A percentile compares a stretch with the other conserved stretches of the same genome.
Conservation (phyloP, 2,113 vertebrate species). For the Bubo bubo region DNA sequence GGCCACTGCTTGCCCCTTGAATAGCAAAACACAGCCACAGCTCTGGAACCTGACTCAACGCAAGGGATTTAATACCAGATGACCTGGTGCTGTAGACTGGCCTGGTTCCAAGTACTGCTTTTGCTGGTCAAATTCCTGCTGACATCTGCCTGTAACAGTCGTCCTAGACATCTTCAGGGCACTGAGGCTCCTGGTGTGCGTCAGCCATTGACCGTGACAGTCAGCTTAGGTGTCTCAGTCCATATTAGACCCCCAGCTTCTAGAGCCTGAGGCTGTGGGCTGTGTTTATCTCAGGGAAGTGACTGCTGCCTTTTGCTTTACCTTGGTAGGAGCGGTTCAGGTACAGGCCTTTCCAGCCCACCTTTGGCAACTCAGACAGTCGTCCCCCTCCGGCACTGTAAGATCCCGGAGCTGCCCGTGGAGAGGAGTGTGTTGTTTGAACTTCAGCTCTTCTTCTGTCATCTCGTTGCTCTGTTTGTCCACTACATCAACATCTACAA, state of each 20-base stretch:
- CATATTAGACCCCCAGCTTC: accelerated
- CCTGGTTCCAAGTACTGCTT: background rate
- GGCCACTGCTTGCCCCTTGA: background rate
- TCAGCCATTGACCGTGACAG: accelerated
- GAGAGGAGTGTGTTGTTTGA: conserved; percentile 93
- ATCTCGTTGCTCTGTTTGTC: conserved; percentile 93
- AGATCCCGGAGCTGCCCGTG: conserved; percentile 92
- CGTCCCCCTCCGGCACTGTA: conserved; percentile 92
- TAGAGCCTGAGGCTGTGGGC: accelerated
- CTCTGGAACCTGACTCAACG: background rate
- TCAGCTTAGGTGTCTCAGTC: background rate
- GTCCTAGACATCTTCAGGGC: accelerated
- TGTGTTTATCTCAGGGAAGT: background rate
- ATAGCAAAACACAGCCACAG: background rate
- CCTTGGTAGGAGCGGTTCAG: conserved; percentile 87
- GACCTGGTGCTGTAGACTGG: background rate
- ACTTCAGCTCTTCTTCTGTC: conserved; percentile 96
- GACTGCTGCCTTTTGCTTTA: background rate
- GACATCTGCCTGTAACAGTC: background rate
- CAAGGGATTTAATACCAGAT: background rate
- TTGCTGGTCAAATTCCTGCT: background rate
- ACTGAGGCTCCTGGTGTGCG: background rate
- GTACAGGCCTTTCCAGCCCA: conserved; percentile 91
- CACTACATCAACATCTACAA: conserved; percentile 99
- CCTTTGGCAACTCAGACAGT: conserved; percentile 92